Evolutionary conservation across 2,113 vertebrate species (phyloP).

Genomic region (Psophia crepitans): DNA sequence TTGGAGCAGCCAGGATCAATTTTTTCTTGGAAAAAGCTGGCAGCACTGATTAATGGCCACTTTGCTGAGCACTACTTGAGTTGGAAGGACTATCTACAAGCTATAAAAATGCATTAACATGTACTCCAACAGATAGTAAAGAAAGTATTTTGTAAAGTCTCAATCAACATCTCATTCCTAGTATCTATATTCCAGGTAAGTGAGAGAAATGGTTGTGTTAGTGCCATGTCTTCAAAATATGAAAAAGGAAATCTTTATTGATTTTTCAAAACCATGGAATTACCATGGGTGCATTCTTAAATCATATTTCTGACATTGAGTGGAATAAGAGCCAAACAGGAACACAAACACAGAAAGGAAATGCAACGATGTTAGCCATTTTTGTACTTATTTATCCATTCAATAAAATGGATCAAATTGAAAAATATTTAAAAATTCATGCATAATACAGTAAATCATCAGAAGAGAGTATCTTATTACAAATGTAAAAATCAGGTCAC

Average conservation of each 20-base stretch:
- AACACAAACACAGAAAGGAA: not conserved
- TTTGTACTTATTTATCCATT: not conserved
- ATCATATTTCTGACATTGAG: not conserved
- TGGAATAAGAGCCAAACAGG: not conserved
- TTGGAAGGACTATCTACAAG: slow-evolving; percentile 19
- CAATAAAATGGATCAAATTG: not conserved
- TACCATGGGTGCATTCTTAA: not conserved
- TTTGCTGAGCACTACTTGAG: slow-evolving; percentile 56
- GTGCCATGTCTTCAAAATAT: not conserved
- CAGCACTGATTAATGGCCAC: slow-evolving; percentile 49
- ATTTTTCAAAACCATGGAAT: not conserved
- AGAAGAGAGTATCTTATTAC: not conserved
- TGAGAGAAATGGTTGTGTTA: not conserved
- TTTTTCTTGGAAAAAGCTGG: slow-evolving; percentile 62
- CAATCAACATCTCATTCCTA: not conserved
- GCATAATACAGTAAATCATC: not conserved
- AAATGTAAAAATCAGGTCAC: not conserved
- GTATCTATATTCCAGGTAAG: not conserved
- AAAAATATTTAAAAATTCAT: not conserved
- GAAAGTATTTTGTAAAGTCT: not conserved
- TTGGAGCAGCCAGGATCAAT: slow-evolving; percentile 62
- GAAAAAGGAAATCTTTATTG: not conserved
- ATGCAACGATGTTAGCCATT: not conserved
- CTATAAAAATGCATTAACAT: slow-evolving; percentile 57
- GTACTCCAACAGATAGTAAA: slow-evolving; percentile 29